Evolutionary conservation across 2,797 vertebrate species (phyloP).

Genomic region (Mastacembelus armatus): DNA sequence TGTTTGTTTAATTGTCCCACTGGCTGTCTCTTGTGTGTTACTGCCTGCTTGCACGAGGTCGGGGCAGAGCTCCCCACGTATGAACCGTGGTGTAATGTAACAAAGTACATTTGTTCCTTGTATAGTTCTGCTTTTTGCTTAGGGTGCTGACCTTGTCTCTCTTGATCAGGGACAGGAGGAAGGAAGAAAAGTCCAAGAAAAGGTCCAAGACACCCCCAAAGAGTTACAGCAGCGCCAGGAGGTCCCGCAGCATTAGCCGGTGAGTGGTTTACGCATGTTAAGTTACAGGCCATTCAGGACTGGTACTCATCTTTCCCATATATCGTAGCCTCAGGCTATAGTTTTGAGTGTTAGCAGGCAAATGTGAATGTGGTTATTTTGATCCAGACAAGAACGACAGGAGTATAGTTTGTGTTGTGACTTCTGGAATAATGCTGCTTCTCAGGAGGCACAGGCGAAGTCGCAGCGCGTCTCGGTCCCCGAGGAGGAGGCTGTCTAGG

Average conservation of each 20-base stretch:
- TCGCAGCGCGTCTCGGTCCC: constrained; percentile 90
- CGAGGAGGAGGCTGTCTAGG: constrained; percentile 89
- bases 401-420: no score
- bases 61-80: no score
- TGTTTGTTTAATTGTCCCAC: no score
- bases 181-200: constrained; percentile 97
- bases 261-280: constrained; percentile 67
- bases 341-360: no score
- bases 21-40: no score
- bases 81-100: no score
- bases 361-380: background rate
- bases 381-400: background rate
- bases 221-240: constrained; percentile 96
- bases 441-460: constrained; percentile 92
- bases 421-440: no score
- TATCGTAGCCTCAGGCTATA: no score
- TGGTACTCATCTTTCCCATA: no score
- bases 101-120: background rate
- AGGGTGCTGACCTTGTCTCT: background rate
- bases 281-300: no score
- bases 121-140: background rate
- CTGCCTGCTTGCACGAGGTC: no score
- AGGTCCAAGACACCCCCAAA: constrained; percentile 98
- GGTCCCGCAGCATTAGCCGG: constrained; percentile 95
- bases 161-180: constrained; percentile 90